These are phyloP conservation scores for Telmatochromis sp. DNA, from an alignment of 2,113 vertebrate species.

Conservation along the genomic window DNA sequence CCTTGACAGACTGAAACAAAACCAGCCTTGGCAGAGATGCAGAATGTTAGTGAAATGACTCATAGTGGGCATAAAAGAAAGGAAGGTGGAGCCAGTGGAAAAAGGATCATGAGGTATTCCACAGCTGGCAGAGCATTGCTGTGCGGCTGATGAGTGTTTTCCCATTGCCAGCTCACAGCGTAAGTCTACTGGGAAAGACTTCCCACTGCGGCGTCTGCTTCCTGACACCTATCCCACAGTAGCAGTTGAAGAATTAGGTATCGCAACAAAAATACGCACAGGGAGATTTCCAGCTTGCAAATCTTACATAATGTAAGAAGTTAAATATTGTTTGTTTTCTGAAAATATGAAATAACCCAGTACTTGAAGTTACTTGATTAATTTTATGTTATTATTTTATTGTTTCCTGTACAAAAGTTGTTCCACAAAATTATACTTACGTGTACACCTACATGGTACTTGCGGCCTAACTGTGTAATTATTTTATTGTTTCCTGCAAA, in stretches of 20 bases:
- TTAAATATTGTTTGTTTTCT: background rate
- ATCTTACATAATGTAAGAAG: background rate
- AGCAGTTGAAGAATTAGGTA: slow-evolving; percentile 6
- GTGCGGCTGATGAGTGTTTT: slow-evolving; percentile 1
- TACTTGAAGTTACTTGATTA: background rate
- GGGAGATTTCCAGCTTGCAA: background rate
- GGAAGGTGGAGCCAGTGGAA: background rate
- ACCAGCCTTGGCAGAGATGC: background rate
- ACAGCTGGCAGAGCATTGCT: background rate
- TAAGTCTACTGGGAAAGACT: background rate
- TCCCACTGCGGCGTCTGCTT: background rate
- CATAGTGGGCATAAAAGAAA: background rate
- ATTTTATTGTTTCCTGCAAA: background rate
- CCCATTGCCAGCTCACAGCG: background rate
- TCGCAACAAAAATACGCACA: background rate
- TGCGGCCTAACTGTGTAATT: background rate
- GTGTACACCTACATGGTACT: background rate
- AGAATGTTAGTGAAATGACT: background rate
- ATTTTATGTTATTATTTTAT: background rate
- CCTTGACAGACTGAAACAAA: background rate
- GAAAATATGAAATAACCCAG: background rate
- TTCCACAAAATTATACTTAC: background rate
- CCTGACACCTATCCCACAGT: slow-evolving; percentile 24
- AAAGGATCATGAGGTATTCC: background rate
- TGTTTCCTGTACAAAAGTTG: background rate